Conservation (phyloP, 2,113 vertebrate genomes). For the Hippopotamus amphibius region DNA sequence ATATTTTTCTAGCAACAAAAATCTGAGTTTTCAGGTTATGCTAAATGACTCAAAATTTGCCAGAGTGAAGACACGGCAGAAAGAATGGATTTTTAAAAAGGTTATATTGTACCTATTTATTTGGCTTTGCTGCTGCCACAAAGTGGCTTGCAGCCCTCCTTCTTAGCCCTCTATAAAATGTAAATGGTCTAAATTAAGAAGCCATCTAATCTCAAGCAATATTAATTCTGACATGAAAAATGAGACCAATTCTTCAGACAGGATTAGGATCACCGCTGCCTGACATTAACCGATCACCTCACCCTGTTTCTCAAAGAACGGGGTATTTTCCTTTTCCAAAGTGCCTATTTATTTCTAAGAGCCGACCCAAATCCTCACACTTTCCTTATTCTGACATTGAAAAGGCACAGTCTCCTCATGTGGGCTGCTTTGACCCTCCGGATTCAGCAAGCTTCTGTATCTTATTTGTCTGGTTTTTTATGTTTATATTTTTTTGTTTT, state of each 20-base stretch:
- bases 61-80: background rate
- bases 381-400: background rate
- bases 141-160: background rate
- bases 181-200: constrained; percentile 47
- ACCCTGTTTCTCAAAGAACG: background rate
- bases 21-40: constrained; percentile 17
- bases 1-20: background rate
- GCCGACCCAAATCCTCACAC: background rate
- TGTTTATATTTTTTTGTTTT: background rate
- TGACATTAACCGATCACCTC: background rate
- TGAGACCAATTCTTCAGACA: background rate
- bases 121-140: background rate
- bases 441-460: background rate
- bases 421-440: background rate
- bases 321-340: background rate
- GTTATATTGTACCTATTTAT: background rate
- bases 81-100: background rate
- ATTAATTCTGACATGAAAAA: constrained; percentile 60
- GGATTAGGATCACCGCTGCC: background rate
- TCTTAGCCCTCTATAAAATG: background rate
- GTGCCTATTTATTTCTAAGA: background rate
- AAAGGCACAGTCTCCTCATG: background rate
- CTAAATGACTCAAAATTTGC: background rate
- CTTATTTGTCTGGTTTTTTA: background rate
- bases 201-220: constrained; percentile 32